A percentile compares a stretch with the other conserved stretches of the same genome.
Evolutionary conservation across 1,140 invertebrate genomes (phyloP).

Genomic region (Philopotamus ludificatus): DNA sequence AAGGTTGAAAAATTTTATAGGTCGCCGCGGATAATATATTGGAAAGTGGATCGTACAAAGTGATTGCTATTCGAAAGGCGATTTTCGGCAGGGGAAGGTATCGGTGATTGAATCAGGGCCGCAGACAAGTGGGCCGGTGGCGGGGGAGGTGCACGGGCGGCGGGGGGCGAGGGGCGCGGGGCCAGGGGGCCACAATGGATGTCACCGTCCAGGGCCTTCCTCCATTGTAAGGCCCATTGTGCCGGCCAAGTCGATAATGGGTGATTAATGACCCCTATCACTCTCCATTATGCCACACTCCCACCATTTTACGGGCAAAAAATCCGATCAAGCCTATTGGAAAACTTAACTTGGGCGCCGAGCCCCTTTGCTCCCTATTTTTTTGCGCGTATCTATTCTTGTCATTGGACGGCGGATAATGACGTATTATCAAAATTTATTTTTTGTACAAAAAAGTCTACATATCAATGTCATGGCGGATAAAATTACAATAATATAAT

Average conservation of each 20-base stretch:
- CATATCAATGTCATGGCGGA: no score
- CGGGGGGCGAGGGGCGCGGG: no score
- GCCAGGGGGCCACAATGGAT: slow-evolving; percentile 9
- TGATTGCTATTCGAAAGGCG: background rate
- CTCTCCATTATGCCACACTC: slow-evolving; percentile 22
- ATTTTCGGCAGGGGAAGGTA: background rate
- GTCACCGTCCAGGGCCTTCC: slow-evolving; percentile 10
- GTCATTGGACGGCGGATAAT: background rate
- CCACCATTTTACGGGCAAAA: slow-evolving; percentile 15
- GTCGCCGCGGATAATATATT: no score
- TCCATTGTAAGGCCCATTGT: slow-evolving; percentile 8
- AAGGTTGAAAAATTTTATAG: no score
- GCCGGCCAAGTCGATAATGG: slow-evolving; percentile 19
- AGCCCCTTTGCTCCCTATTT: background rate
- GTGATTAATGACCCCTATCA: slow-evolving; percentile 25
- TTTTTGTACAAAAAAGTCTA: no score
- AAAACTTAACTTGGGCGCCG: slow-evolving; percentile 8
- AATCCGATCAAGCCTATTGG: slow-evolving; percentile 18
- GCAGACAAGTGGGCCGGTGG: background rate
- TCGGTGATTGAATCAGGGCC: background rate
- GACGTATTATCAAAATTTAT: background rate
- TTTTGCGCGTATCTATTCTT: background rate
- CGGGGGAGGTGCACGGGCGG: background rate
- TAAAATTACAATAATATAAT: slow-evolving; percentile 1
- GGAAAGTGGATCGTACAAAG: no score